Evolutionary conservation across 2,113 vertebrate species (phyloP).

Genomic region (Ochotona curzoniae): DNA sequence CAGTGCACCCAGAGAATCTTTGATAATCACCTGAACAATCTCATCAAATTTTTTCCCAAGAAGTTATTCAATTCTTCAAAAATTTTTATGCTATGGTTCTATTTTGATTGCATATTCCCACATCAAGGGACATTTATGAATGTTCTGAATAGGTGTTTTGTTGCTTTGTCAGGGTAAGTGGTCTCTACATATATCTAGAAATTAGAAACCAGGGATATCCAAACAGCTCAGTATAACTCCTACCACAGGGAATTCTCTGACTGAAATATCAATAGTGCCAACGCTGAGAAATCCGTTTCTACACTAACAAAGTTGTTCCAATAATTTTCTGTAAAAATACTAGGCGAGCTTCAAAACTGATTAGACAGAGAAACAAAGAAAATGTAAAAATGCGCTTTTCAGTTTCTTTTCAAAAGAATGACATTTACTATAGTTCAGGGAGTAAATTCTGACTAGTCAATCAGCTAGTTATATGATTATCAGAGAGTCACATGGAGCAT

Average conservation of each 20-base stretch:
- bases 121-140: background rate
- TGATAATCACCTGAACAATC: background rate
- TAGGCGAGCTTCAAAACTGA: background rate
- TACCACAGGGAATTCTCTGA: too few relatives aligned
- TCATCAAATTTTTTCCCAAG: background rate
- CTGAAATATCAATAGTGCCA: background rate
- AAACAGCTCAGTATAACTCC: background rate
- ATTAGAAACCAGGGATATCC: background rate
- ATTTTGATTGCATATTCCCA: background rate
- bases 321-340: background rate
- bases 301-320: background rate
- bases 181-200: background rate
- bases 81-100: background rate
- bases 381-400: background rate
- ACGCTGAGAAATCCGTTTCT: background rate
- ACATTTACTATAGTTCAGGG: too few relatives aligned
- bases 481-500: too few relatives aligned
- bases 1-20: background rate
- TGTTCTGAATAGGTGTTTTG: background rate
- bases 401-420: too few relatives aligned
- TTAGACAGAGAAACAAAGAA: background rate
- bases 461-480: too few relatives aligned
- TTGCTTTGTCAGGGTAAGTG: background rate
- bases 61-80: background rate
- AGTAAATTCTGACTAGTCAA: too few relatives aligned